These are phyloP conservation scores for Thymelicus acteon DNA, from an alignment of 2,888 invertebrate genomes.

Conservation along the genomic window DNA sequence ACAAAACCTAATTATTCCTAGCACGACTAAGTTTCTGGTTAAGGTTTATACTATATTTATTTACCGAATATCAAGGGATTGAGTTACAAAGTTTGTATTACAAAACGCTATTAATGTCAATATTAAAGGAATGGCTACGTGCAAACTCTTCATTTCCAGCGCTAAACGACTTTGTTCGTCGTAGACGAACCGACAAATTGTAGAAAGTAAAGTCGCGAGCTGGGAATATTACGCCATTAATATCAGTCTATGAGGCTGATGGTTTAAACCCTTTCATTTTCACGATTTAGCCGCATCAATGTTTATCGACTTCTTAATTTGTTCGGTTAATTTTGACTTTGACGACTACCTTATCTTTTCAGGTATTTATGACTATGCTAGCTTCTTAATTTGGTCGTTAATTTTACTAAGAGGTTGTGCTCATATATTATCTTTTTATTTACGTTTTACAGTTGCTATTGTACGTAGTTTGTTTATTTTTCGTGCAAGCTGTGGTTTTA, in stretches of 20 bases:
- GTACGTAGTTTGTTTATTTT: no score
- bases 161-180: conserved; percentile 10
- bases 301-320: conserved; percentile 1
- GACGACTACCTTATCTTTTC: not conserved
- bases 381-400: no score
- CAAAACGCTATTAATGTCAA: conserved; percentile 11
- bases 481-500: no score
- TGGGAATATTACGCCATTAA: conserved; percentile 1
- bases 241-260: conserved; percentile 1
- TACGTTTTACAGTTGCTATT: no score
- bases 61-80: no score
- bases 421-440: no score
- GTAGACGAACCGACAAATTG: conserved; percentile 23
- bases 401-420: no score
- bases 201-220: conserved; percentile 10
- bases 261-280: not conserved
- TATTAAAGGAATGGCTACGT: conserved; percentile 8
- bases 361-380: no score
- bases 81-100: no score
- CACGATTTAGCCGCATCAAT: not conserved
- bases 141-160: conserved; percentile 1
- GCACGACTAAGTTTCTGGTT: no score
- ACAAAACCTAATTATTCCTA: no score
- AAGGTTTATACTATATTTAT: no score
- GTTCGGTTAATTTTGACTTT: not conserved